Evolutionary conservation across 2,113 vertebrate species (phyloP), one percentile per base, ranked within the genome.

Genomic region (Petrocephalus zakoni): DNA sequence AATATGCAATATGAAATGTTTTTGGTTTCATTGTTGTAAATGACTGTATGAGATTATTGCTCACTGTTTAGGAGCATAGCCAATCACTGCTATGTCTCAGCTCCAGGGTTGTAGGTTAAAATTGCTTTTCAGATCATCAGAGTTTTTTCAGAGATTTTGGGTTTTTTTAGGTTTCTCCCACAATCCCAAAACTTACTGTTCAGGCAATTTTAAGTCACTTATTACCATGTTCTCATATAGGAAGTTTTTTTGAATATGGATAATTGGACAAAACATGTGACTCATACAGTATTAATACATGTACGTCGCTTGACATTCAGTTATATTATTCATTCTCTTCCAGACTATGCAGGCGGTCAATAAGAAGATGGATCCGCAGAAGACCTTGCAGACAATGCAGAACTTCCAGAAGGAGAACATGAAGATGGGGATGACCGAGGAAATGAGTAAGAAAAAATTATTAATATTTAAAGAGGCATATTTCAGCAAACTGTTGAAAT

Each of bases 391-490:
- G 94, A 98, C 97, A 5, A 98, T 99, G 98, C 97, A 99, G 93
- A 97, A 99, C 94, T 99, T 99, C 95, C 97, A 99, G 94, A 99
- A 99, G 91, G 98, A 99, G 93, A 99, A 99, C 93, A 96, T 98
- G 96, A 99, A 99, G 93, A 99, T 99, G 97, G 98, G 96, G 91
- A 98, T 99, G 98, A 98, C 97, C 0, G 98, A 99, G 93, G 98
- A 99, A 91, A 97, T 99, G 98, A 98, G 98, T 99, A 95, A 97
- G 96, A 68, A 13, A 51, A 72, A 51, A 21, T 6, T 56, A 49
- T 85, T 15, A 52, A 85, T 51, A 51, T 22, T 5, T 52, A 52
- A 84, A 51, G 8, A 84, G 22, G 42, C 11, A 51, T 22, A 72
- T 84, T 47, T 46, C 0, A 4, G 22, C 9, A 52, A n/a, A 49